Base-by-base conservation (phyloP, 2,797 vertebrate genomes). In the Liparis tanakae region DNA sequence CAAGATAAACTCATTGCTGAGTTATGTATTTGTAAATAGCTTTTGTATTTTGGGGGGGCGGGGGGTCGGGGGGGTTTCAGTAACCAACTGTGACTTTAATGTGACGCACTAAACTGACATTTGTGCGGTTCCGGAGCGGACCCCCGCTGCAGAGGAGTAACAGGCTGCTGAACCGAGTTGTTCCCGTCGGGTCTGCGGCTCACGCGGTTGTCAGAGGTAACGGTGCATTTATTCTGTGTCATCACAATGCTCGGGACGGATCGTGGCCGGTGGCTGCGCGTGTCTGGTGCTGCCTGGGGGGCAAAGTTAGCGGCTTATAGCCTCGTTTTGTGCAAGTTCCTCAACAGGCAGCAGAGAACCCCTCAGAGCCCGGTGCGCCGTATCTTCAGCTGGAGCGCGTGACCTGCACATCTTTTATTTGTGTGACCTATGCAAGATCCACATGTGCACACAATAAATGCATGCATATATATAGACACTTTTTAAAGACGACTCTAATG, bases 71-170 rank as follows among this genome's bases (percentile, higher is more conserved):
- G 46, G 4, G 15, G 58, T 70, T 79, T 65, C 67, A 30, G 43
- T 55, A 87, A 89, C 87, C 86, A 90, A 89, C 91, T 91, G 90
- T 91, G 83, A 87, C 89, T 90, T 92, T 84, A 87, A 89, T 60
- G 88, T 93, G 92, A 92, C 92, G 90, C 87, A 90, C 89, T 75
- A 73, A 7, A 61, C 79, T 78, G 86, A 87, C 81, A 84, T 83
- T 76, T 57, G 70, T 72, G 78, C 75, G 7, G 75, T 59, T 77
- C 70, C 61, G 74, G 66, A 82, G 85, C 80, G 78, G 85, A 89
- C 68, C 84, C 87, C 82, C 81, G 18, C 87, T 87, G 90, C 89
- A 83, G 86, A 88, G 86, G 80, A 82, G 67, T 81, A 56, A 4
- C 62, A 51, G 67, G 72, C 74, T 79, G 66, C 67, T 67, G 50